phyloP scores from a whole-genome alignment of 2,888 invertebrate species.

The Frankliniella fusca region DNA sequence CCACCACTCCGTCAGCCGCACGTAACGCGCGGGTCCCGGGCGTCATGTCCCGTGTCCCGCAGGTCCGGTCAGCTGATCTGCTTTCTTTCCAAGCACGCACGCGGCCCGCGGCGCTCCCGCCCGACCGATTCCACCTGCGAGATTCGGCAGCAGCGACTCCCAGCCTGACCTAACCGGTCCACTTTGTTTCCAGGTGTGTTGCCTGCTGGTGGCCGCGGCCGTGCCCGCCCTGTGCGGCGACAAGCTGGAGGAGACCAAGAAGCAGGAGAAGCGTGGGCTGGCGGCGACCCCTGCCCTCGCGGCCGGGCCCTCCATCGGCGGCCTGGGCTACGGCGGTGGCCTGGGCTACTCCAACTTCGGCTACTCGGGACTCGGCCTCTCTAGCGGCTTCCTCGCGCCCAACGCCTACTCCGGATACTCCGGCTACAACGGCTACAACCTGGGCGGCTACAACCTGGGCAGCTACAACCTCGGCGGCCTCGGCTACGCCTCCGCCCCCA shows the following conservation, averaged over 20 bases:
- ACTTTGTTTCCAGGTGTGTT: conserved; percentile 10
- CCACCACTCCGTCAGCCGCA: neutral
- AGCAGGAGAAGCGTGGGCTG: conserved; percentile 16
- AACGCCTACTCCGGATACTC: neutral
- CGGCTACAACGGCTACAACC: neutral
- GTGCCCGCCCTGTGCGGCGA: conserved; percentile 9
- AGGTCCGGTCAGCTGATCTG: neutral
- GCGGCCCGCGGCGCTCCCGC: neutral
- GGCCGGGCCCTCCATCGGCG: neutral
- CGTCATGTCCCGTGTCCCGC: too few species aligned
- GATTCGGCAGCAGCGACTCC: too few species aligned
- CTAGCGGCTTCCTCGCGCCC: neutral
- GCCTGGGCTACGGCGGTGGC: neutral
- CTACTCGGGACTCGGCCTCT: neutral
- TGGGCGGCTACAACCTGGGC: neutral
- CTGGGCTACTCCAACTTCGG: neutral
- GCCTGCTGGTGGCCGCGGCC: conserved; percentile 13
- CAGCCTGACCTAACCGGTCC: neutral
- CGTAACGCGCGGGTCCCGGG: neutral
- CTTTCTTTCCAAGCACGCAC: neutral
- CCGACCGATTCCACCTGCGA: too few species aligned
- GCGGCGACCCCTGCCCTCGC: neutral
- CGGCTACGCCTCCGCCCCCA: neutral
- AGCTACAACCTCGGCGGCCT: neutral
- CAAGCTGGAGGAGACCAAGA: conserved; percentile 19